Base-by-base conservation (phyloP, 53 echinoderm and acorn worm species). In the Pentamera pediparva region DNA sequence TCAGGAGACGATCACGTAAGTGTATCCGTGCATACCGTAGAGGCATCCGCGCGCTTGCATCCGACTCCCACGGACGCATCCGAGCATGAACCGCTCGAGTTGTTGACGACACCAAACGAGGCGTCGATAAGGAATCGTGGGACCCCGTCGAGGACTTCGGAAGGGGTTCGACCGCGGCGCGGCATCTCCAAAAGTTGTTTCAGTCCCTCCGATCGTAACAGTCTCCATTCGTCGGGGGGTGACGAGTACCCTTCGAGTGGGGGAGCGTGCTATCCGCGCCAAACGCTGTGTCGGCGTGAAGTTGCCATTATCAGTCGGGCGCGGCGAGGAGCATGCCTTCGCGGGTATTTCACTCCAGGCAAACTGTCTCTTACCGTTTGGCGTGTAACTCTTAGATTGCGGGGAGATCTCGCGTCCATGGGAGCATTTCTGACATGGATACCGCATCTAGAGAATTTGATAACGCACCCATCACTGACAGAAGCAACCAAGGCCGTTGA, bases 281-380 rank as follows among this genome's bases (percentile, higher is more conserved):
- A 72, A 72, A 72, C 35, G 51, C 54, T 72, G 72, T 72, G 72
- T 72, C 72, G 72, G 72, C 72, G 54, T 54, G 72, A 72, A 72
- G 72, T 72, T 72, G 55, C 37, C 55, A 54, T 54, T 72, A 36
- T 32, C 72, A 53, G 18, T 72, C 72, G 55, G 54, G 53, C 72
- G 54, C 35, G 35, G 32, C 51, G 52, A 47, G 55, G 53, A 32
- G 55, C 72, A 72, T 72, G 54, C 37, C 72, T 72, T 72, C 32
- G n/a, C 72, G 72, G 55, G 35, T 72, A 47, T 41, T 67, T 67
- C 67, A 67, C 67, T 67, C 45, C 45, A 47, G 43, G 67, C 67
- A 67, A 67, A 67, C 45, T 43, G 45, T 67, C 40, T 39, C 45
- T 43, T 67, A 41, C n/a, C n/a, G n/a, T 43, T 67, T 67, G 40